These are phyloP conservation scores for Neolamprologus toae DNA, from an alignment of 2,113 vertebrate species.

Conservation along the genomic window DNA sequence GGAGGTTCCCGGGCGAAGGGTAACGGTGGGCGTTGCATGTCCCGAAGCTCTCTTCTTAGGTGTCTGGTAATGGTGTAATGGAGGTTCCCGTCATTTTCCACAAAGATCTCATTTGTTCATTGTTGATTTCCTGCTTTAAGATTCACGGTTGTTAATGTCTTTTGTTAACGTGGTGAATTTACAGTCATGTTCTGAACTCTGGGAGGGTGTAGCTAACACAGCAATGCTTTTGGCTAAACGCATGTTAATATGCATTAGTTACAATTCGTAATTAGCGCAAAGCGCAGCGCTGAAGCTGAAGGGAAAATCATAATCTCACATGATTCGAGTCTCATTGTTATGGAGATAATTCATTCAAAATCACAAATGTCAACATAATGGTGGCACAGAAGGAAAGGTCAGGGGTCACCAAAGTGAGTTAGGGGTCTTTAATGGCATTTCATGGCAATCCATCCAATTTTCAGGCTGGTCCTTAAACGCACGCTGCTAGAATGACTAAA, in stretches of 20 bases:
- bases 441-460: not conserved
- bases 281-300: not conserved
- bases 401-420: not conserved
- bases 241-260: not conserved
- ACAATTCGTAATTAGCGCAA: not conserved
- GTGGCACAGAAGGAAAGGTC: not conserved
- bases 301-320: not conserved
- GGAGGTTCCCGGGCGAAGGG: not conserved
- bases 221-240: not conserved
- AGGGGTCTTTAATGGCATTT: not conserved
- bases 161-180: not conserved
- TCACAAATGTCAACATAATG: not conserved
- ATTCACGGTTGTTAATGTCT: not conserved
- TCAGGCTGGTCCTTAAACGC: not conserved
- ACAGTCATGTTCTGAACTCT: not conserved
- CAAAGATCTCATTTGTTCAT: not conserved
- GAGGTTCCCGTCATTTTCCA: constrained; percentile 16
- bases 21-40: not conserved
- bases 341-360: not conserved
- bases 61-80: not conserved
- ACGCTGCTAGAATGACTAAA: not conserved
- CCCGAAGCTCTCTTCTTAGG: constrained; percentile 5
- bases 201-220: not conserved
- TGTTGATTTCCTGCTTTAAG: not conserved
- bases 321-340: not conserved